These are phyloP conservation scores for Corythaixoides concolor DNA, from an alignment of 2,113 vertebrate genomes.

Conservation along the genomic window DNA sequence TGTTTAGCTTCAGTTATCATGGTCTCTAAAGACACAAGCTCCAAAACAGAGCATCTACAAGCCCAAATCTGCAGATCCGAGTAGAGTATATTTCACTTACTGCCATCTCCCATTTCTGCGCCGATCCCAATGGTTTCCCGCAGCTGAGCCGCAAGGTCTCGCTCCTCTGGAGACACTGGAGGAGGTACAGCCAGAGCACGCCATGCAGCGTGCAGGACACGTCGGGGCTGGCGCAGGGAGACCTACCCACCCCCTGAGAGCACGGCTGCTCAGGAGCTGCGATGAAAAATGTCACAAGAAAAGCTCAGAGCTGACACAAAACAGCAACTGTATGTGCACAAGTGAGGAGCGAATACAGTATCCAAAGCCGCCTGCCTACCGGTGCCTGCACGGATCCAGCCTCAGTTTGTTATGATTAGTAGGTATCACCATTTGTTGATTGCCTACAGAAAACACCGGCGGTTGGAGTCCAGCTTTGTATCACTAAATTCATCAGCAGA, in stretches of 20 bases:
- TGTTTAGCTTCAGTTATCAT: not conserved
- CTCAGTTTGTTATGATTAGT: not conserved
- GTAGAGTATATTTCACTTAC: not conserved
- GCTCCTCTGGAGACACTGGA: fast-evolving
- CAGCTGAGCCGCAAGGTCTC: not conserved
- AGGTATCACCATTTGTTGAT: not conserved
- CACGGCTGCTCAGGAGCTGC: fast-evolving
- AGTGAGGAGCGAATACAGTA: not conserved
- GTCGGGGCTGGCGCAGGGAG: fast-evolving
- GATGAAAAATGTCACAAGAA: not conserved
- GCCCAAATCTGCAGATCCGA: fast-evolving
- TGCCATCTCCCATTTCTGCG: not conserved
- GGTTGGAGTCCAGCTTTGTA: not conserved
- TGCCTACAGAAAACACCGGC: not conserved
- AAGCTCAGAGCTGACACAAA: not conserved
- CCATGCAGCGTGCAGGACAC: fast-evolving
- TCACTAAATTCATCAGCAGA: not conserved
- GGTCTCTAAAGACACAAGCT: not conserved
- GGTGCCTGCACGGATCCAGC: fast-evolving
- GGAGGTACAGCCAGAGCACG: not conserved
- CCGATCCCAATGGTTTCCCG: fast-evolving
- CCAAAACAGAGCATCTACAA: not conserved
- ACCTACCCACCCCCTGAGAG: not conserved
- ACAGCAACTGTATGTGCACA: not conserved
- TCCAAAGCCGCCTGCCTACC: not conserved